Conservation (phyloP, 2,113 vertebrate species). For the Theristicus caerulescens region DNA sequence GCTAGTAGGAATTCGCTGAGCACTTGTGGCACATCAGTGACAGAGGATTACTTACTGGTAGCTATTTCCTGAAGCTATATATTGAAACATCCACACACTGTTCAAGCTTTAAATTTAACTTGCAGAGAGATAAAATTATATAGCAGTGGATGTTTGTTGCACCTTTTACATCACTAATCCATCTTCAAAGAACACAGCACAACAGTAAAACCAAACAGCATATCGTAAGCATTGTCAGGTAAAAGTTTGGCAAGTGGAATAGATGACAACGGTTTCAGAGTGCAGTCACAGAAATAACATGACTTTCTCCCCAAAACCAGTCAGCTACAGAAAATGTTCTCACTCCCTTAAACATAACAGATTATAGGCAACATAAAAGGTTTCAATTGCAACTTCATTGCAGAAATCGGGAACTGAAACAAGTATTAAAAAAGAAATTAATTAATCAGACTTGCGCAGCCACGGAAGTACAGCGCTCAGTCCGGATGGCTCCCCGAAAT, state of each 20-base stretch:
- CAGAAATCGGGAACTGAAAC: fast-evolving
- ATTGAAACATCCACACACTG: not conserved
- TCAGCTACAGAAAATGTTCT: not conserved
- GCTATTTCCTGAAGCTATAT: not conserved
- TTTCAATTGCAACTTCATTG: not conserved
- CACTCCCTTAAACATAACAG: not conserved
- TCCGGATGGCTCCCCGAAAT: not conserved
- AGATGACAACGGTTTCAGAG: not conserved
- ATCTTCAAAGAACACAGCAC: not conserved
- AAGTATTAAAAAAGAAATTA: not conserved
- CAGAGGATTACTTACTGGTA: not conserved
- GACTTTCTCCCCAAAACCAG: not conserved
- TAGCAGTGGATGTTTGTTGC: not conserved
- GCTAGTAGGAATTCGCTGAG: not conserved
- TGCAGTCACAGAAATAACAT: not conserved
- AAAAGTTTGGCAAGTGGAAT: not conserved
- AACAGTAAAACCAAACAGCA: not conserved
- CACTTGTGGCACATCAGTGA: not conserved
- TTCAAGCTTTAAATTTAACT: not conserved
- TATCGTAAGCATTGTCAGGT: not conserved
- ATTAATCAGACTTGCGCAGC: not conserved
- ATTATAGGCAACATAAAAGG: not conserved
- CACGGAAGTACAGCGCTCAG: not conserved
- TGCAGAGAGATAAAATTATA: not conserved
- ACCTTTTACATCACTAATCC: not conserved